These are phyloP conservation scores for Noctuana brunneofusca DNA, from an alignment of 2,888 invertebrate species.

Conservation along the genomic window DNA sequence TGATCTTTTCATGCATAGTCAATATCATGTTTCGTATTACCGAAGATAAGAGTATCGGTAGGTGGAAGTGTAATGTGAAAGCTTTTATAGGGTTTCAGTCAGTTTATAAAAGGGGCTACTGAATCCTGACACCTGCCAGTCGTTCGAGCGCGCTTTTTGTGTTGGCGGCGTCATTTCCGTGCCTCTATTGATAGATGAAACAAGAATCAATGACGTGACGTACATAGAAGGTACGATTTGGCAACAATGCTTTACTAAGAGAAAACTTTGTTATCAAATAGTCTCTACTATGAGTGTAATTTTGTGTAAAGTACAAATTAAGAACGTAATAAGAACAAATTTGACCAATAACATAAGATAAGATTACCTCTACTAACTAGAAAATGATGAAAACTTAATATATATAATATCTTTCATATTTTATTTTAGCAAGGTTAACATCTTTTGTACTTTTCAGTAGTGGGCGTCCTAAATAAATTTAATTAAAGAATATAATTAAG, in stretches of 20 bases:
- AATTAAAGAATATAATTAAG: conserved; percentile 21
- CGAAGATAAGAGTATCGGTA: too few relatives aligned
- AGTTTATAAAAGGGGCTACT: not conserved
- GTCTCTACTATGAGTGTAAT: not conserved
- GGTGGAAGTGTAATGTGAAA: conserved; percentile 37
- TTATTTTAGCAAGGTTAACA: not conserved
- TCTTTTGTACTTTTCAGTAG: not conserved
- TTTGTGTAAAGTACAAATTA: too few relatives aligned
- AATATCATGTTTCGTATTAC: not conserved
- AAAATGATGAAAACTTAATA: not conserved
- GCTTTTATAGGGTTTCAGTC: conserved; percentile 35
- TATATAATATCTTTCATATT: not conserved
- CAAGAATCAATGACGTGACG: conserved; percentile 8
- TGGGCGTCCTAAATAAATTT: conserved; percentile 18
- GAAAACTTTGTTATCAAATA: not conserved
- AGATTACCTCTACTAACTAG: too few relatives aligned
- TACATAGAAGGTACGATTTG: not conserved
- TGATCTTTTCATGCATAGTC: not conserved
- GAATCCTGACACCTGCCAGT: conserved; percentile 24
- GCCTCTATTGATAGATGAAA: conserved; percentile 12
- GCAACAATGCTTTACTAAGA: conserved; percentile 4
- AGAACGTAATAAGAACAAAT: too few relatives aligned
- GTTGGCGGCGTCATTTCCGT: conserved; percentile 1
- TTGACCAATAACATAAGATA: too few relatives aligned
- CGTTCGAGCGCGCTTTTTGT: conserved; percentile 4